These are phyloP conservation scores for Pseudomugil gertrudae DNA, from an alignment of 2,797 vertebrate genomes.

Conservation along the genomic window DNA sequence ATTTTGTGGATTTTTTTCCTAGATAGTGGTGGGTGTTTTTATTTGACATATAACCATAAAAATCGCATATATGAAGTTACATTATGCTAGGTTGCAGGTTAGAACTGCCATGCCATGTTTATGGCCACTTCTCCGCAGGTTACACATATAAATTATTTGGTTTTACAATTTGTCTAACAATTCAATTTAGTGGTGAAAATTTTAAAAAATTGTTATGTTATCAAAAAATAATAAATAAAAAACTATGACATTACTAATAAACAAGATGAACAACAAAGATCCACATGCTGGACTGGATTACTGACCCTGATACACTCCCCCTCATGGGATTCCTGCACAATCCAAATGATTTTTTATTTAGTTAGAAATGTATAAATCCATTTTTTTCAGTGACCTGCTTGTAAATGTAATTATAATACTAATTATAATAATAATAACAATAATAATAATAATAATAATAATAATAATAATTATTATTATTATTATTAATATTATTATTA, in stretches of 20 bases:
- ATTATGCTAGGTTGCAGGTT: neutral
- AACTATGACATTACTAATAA: neutral
- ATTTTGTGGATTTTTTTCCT: constrained; percentile 47
- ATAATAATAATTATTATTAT: too few species aligned
- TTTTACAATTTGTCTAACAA: too few species aligned
- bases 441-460: too few species aligned
- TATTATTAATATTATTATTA: too few species aligned
- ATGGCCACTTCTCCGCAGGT: neutral
- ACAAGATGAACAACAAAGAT: neutral
- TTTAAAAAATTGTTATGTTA: too few species aligned
- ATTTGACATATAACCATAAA: neutral
- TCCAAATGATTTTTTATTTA: neutral
- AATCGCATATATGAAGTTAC: neutral
- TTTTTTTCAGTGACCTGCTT: too few species aligned
- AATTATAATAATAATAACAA: too few species aligned
- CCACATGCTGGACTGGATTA: neutral
- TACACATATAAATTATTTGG: too few species aligned
- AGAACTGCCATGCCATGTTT: neutral
- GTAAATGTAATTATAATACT: too few species aligned
- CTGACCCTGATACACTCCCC: neutral
- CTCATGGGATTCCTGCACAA: neutral
- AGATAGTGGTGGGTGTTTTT: neutral
- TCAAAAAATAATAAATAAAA: too few species aligned
- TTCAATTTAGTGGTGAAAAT: neutral
- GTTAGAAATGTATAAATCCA: too few species aligned